Evolutionary conservation across 2,888 invertebrate genomes (phyloP), one percentile per base, ranked within the genome.

Genomic region (Drosophila setosimentum): DNA sequence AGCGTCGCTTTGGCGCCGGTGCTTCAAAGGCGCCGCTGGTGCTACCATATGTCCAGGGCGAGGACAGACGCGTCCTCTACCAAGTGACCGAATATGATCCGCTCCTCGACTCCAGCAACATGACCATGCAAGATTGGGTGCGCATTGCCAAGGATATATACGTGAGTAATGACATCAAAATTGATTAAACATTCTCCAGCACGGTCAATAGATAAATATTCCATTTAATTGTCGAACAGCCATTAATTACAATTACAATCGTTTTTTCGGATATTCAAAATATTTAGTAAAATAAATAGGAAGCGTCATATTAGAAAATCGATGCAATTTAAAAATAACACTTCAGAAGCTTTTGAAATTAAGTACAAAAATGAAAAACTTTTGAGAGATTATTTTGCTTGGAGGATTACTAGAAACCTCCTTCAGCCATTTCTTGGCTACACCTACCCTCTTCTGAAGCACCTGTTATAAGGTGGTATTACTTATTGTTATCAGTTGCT

Each of bases 81-180:
- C 95, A 95, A 76, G 95, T 99, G 48, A 93, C 95, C 49, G 99
- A 99, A 92, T 99, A 98, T 91, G 95, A 96, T 32, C 97, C 96
- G 0, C 94, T 99, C 0, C 94, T 98, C 80, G 99, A 99, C 92
- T 99, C 99, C 0, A 97, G 98, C 67, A 98, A 99, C 91, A 98
- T 99, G 97, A 96, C 96, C 0, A 96, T 97, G 93, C 95, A 95
- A 49, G 97, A 99, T 79, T 99, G 99, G 98, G 96, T 96, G 49
- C 94, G 94, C 76, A 98, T 99, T 62, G 98, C 98, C 0, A 95
- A 95, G 78, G 97, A 98, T 92, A 97, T 99, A 70, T 94, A 96
- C 94, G 98, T 98, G 93, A 92, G 89, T 76, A 5, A 16, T 29
- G 6, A n/a, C 30, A 30, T n/a, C 49, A 45, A 16, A 7, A 13